Conservation (phyloP, 2,888 invertebrate genomes). For the Pseudolycoriella hygida region DNA sequence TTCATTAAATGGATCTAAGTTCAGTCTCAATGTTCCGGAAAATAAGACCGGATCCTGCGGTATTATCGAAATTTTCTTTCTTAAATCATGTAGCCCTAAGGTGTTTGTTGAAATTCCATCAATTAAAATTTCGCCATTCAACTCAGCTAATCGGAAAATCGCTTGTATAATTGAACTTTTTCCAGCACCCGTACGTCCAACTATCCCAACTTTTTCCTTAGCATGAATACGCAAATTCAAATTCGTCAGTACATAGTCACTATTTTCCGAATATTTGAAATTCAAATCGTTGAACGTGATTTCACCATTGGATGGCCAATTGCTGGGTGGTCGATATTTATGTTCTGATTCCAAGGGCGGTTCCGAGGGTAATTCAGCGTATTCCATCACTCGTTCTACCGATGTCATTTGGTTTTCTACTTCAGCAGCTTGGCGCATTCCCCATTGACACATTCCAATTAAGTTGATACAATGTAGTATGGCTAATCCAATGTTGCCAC, state of each 20-base stretch:
- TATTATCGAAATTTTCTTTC: conserved; percentile 64
- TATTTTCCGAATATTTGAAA: conserved; percentile 34
- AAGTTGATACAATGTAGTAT: conserved; percentile 34
- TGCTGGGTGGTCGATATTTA: conserved; percentile 11
- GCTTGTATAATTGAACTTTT: conserved; percentile 46
- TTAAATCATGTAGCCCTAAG: conserved; percentile 50
- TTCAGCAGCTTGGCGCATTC: conserved; percentile 50
- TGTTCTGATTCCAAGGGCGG: conserved; percentile 28
- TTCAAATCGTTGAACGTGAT: conserved; percentile 32
- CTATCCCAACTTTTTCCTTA: conserved; percentile 39
- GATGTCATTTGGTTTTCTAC: conserved; percentile 42
- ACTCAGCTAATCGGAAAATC: conserved; percentile 55
- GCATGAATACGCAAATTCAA: conserved; percentile 29
- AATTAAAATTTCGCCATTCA: conserved; percentile 49
- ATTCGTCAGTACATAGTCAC: conserved; percentile 37
- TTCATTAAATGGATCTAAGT: conserved; percentile 59
- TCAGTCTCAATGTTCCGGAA: conserved; percentile 52
- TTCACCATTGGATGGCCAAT: conserved; percentile 34
- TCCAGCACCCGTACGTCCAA: conserved; percentile 38
- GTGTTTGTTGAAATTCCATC: conserved; percentile 45
- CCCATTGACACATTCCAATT: conserved; percentile 39
- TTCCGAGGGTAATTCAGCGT: conserved; percentile 34
- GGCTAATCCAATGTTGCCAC: conserved; percentile 33
- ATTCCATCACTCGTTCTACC: conserved; percentile 49
- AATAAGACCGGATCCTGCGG: conserved; percentile 73